Base-by-base conservation (phyloP, 92 coral and sea anemone genomes). In the Phenganax stokvisi region DNA sequence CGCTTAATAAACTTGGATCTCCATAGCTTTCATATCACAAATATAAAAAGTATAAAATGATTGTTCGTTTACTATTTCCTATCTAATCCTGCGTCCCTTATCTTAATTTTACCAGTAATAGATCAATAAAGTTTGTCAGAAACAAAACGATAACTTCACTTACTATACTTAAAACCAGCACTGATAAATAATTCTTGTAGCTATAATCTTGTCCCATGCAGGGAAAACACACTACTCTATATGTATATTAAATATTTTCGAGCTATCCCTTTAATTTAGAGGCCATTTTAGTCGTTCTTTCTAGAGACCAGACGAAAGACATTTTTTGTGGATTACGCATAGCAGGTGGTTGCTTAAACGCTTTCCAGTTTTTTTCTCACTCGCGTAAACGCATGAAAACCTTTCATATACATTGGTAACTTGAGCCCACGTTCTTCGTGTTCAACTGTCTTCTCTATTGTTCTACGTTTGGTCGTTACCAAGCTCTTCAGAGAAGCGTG, bases 321-420 rank as follows among this genome's bases (percentile, higher is more conserved):
- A 76, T 76, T 54, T 64, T 76, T 76, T 57, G 13, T 47, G 54
- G 69, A 76, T 76, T 76, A 76, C 81, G 67, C 70, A 2, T 59
- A 47, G 30, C 81, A 76, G 81, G 81, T 76, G 81, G 81, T 69
- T 29, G 52, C 15, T 25, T 57, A 0, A 76, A 76, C 81, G 81
- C 69, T 76, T 59, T 52, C 70, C 69, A 59, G 47, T 31, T 76
- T 76, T 20, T 75, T 28, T 76, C 30, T 58, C 70, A 64, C 44
- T 25, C 16, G 12, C n/a, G 1, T 79, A 9, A 13, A 79, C 74
- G 81, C 56, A 56, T 77, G 51, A 54, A 13, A 77, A 77, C 71
- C 60, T 73, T 65, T 31, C 31, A 52, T 79, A 65, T 51, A 9
- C 81, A 76, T 57, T 25, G n/a, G 60, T 60, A 76, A 57, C 58